Evolutionary conservation across 2,113 vertebrate species (phyloP).

Genomic region (Myocastor coypus): DNA sequence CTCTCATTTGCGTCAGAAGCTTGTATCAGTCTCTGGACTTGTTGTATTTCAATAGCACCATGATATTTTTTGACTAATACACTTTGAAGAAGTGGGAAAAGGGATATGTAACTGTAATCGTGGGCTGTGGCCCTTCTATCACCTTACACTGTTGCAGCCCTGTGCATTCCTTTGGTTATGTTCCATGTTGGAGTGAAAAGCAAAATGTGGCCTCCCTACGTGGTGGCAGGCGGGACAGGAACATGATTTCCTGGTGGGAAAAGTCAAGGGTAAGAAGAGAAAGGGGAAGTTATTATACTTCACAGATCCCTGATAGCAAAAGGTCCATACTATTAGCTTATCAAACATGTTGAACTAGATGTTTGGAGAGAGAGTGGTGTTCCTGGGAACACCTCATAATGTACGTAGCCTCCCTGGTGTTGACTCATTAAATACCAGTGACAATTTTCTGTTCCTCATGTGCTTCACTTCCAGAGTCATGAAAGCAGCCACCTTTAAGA

Average conservation of each 20-base stretch:
- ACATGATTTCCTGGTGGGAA: constrained; percentile 82
- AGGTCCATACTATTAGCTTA: constrained; percentile 62
- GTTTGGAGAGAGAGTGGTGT: constrained; percentile 68
- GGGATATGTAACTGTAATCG: constrained; percentile 78
- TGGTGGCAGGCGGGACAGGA: constrained; percentile 52
- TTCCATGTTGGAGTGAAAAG: constrained; percentile 79
- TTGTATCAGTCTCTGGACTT: constrained; percentile 73
- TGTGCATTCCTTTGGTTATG: constrained; percentile 73
- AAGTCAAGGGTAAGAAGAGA: constrained; percentile 81
- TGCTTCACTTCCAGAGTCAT: constrained; percentile 52
- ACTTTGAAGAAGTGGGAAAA: constrained; percentile 79
- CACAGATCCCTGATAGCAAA: constrained; percentile 26
- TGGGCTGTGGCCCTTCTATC: constrained; percentile 59
- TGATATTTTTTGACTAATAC: constrained; percentile 50
- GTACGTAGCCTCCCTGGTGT: constrained; percentile 68
- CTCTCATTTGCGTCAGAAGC: constrained; percentile 59
- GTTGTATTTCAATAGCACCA: constrained; percentile 22
- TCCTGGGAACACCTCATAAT: constrained; percentile 60
- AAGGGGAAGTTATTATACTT: constrained; percentile 65
- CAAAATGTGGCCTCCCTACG: constrained; percentile 81
- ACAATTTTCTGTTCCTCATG: constrained; percentile 64
- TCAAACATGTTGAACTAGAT: constrained; percentile 57
- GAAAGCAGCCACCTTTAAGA: constrained; percentile 71
- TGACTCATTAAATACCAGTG: constrained; percentile 71
- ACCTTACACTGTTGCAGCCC: not conserved